Base-by-base conservation (phyloP, 2,113 vertebrate genomes). In the Phasianus colchicus region DNA sequence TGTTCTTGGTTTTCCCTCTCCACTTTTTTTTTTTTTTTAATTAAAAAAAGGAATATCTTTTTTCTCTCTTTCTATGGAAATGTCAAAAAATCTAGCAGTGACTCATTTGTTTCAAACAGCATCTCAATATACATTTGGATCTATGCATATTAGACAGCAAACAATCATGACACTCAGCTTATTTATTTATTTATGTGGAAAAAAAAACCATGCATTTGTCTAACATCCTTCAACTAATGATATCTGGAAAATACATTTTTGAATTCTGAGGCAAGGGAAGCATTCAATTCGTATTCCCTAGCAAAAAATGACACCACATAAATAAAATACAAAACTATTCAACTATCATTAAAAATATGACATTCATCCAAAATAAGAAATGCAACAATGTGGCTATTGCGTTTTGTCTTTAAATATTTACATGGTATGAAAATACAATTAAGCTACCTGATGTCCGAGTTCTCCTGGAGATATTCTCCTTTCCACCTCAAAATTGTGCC, bases 21-120 rank as follows among this genome's bases (percentile, higher is more conserved):
- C 16, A 1, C 13, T n/a, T 73, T 82, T 7, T 18, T 34, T 96
- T 95, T 97, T 72, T 84, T 6, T 17, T 27, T 96, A 29, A 29
- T 29, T 10, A 30, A 50, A 25, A 48, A 29, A 29, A 9, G 18
- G 32, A 7, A 2, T 7, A 32, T 95, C 92, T 81, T 92, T 95
- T 90, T 92, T 93, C 97, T 95, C 97, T 81, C 91, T 97, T 97
- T 96, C 81, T 94, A 79, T 57, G 93, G 78, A 91, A 86, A 93
- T 92, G 86, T 93, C 78, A 95, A 92, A 96, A 97, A 97, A 89
- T 94, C 96, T 97, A 91, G 7, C 84, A 97, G 96, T 98, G 97
- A 98, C 91, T 98, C 95, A 97, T 97, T 91, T 94, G 89, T 97
- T 98, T 97, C 97, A 98, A 96, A 93, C 11, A 86, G 91, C 95